phyloP scores from a whole-genome alignment of 2,113 vertebrate genomes.

The Myxocyprinus asiaticus region DNA sequence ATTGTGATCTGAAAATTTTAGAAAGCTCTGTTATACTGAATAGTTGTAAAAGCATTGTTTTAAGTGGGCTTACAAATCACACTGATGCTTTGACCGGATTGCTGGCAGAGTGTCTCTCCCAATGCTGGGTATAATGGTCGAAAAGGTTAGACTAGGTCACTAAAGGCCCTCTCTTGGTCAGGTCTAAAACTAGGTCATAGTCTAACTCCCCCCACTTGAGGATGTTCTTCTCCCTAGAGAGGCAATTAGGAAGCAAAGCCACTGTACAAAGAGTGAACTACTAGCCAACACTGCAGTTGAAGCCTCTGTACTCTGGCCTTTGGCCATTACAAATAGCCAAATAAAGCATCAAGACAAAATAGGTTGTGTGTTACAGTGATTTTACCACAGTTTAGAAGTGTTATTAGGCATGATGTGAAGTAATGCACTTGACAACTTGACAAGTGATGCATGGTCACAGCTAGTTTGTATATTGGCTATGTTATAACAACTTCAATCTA shows the following conservation, averaged over 20 bases:
- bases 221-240: slow-evolving; percentile 59
- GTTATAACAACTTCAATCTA: too few species aligned
- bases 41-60: neutral
- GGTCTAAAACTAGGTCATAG: slow-evolving; percentile 56
- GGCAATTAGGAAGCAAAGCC: slow-evolving; percentile 67
- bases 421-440: slow-evolving; percentile 4
- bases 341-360: neutral
- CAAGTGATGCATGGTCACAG: neutral
- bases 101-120: slow-evolving; percentile 14
- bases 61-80: neutral
- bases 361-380: neutral
- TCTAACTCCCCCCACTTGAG: slow-evolving; percentile 40
- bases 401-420: neutral
- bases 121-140: neutral
- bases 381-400: neutral
- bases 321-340: slow-evolving; percentile 6
- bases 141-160: slow-evolving; percentile 26
- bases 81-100: neutral
- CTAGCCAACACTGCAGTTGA: slow-evolving; percentile 2
- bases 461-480: too few species aligned
- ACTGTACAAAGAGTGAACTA: slow-evolving; percentile 43
- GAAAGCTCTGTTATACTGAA: neutral
- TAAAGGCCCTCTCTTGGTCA: slow-evolving; percentile 45
- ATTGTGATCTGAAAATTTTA: too few species aligned
- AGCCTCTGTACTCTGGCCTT: neutral